phyloP scores from a whole-genome alignment of 2,888 invertebrate genomes.

The Sarcophaga subvicina region DNA sequence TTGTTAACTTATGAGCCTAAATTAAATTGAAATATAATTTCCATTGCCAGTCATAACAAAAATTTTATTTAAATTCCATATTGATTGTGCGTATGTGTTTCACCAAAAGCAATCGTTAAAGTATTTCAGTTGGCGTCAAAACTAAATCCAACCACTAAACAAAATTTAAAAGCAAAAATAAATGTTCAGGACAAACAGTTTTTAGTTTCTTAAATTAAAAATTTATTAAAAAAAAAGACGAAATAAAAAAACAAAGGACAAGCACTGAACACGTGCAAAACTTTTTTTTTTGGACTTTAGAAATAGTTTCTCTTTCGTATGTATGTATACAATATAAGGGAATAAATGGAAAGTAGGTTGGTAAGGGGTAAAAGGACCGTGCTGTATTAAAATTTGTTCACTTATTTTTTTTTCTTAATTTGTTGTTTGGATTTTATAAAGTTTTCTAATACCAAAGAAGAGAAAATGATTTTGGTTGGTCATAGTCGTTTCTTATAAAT shows the following conservation, averaged over 20 bases:
- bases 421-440: conserved; percentile 27
- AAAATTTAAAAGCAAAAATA: conserved; percentile 2
- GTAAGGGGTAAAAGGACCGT: not conserved
- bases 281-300: conserved; percentile 19
- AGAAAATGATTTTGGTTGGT: too few relatives aligned
- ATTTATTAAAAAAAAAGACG: conserved; percentile 34
- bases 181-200: conserved; percentile 24
- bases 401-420: conserved; percentile 44
- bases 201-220: conserved; percentile 44
- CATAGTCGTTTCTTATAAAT: too few relatives aligned
- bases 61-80: not conserved
- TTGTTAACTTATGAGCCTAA: not conserved
- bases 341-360: not conserved
- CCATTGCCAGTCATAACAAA: conserved; percentile 22
- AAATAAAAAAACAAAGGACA: conserved; percentile 26
- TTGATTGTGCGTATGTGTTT: too few relatives aligned
- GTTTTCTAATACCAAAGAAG: too few relatives aligned
- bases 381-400: not conserved
- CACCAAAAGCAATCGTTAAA: conserved; percentile 11
- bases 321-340: not conserved
- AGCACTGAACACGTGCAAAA: conserved; percentile 47
- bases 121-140: conserved; percentile 24
- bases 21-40: conserved; percentile 31
- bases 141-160: conserved; percentile 15
- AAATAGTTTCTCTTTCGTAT: conserved; percentile 19